These are phyloP conservation scores for Papilio polyxenes DNA, from an alignment of 1,140 invertebrate species.

Conservation along the genomic window DNA sequence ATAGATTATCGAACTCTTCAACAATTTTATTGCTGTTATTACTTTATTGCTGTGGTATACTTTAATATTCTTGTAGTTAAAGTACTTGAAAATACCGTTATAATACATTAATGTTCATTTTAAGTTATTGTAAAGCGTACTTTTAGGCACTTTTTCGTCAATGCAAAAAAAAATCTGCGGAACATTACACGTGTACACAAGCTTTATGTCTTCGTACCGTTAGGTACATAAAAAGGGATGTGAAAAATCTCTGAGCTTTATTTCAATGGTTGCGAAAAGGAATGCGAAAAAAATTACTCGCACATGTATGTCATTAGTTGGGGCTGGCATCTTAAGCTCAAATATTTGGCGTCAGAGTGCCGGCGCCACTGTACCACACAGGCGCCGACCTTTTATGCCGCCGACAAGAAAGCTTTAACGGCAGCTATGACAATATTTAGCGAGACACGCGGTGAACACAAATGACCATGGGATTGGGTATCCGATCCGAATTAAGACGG, in stretches of 20 bases:
- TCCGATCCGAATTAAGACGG: constrained; percentile 40
- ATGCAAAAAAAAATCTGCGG: background rate
- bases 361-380: constrained; percentile 61
- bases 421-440: constrained; percentile 75
- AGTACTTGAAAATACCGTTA: constrained; percentile 13
- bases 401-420: constrained; percentile 52
- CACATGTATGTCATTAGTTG: constrained; percentile 78
- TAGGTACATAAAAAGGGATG: constrained; percentile 10
- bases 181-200: background rate
- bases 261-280: constrained; percentile 37
- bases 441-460: constrained; percentile 74
- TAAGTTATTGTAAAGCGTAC: background rate
- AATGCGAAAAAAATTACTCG: constrained; percentile 58
- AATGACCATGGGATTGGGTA: constrained; percentile 75
- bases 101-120: background rate
- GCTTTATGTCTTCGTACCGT: background rate
- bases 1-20: constrained; percentile 44
- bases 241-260: constrained; percentile 7
- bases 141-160: constrained; percentile 41
- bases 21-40: constrained; percentile 21
- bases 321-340: constrained; percentile 54
- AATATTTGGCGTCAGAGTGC: constrained; percentile 70
- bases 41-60: constrained; percentile 3
- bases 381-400: constrained; percentile 54
- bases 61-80: background rate